Base-by-base conservation (phyloP, 1,140 invertebrate species). In the Leptinotarsa undecemlineata region DNA sequence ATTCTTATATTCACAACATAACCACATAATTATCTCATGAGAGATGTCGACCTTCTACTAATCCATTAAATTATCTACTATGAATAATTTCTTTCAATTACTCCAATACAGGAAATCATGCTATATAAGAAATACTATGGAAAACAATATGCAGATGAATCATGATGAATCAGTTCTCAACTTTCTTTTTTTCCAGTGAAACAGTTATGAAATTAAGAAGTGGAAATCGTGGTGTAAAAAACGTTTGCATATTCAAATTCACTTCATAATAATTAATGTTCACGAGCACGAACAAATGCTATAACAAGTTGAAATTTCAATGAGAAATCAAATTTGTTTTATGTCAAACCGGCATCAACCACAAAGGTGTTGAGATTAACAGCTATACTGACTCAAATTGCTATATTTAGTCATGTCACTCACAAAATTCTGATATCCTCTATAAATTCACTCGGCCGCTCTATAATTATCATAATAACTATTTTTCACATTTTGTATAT, bases 401-500 rank as follows among this genome's bases (percentile, higher is more conserved):
- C 69, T 71, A 71, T 71, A 71, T 71, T 71, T 71, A 71, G 69
- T 26, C 51, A 71, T 71, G 69, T 71, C 69, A 71, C 48, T 71
- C 69, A 71, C 69, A 71, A 60, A 71, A 71, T 5, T 14, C 20
- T 61, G 15, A 48, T 13, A 71, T 71, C 14, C 69, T 23, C 48
- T 23, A 48, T 21, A 71, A 48, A 51, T 20, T 26, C 69, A 21
- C 51, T 48, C 51, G 17, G 17, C 69, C 69, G 69, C 69, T 71
- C 42, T 71, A 60, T 71, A 71, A 71, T 71, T 71, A 71, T 71
- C 57, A 48, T 71, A 71, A 71, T 71, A 71, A 71, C 69, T 71
- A 71, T 60, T 71, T 71, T 69, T 61, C 23, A 61, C n/a, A 48
- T 60, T 71, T 71, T 71, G 69, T 71, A 62, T 51, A 71, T 71